Evolutionary conservation across 1,140 invertebrate genomes (phyloP).

Genomic region (Meloidogyne hapla): DNA sequence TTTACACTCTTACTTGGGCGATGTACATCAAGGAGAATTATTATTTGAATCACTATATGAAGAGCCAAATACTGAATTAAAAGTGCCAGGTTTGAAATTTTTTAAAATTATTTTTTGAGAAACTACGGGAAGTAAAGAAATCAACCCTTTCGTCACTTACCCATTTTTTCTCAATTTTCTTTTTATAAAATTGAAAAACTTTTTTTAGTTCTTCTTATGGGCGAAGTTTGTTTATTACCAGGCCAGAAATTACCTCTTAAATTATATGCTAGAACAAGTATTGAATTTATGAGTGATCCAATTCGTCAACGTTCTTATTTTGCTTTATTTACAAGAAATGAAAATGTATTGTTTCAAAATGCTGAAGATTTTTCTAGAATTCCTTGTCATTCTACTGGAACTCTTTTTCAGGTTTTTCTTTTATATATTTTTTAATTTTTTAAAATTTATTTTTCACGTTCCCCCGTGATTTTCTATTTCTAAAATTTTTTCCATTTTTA

Average conservation of each 20-base stretch:
- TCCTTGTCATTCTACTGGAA: slow-evolving; percentile 9
- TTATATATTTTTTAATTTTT: slow-evolving; percentile 12
- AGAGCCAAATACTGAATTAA: slow-evolving; percentile 1
- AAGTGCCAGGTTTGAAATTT: slow-evolving; percentile 16
- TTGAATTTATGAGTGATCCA: slow-evolving; percentile 9
- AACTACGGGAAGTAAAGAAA: too few species aligned
- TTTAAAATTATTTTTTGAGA: too few species aligned
- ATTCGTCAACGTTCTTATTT: slow-evolving; percentile 12
- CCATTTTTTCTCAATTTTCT: too few species aligned
- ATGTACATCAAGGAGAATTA: slow-evolving; percentile 17
- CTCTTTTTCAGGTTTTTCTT: slow-evolving; percentile 23
- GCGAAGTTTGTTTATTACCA: slow-evolving; percentile 20
- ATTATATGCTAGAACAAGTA: neutral
- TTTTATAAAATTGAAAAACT: too few species aligned
- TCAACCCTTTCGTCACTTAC: too few species aligned
- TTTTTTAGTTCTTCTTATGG: neutral
- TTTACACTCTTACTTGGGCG: slow-evolving; percentile 17
- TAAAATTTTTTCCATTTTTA: slow-evolving; percentile 5
- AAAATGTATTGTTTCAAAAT: slow-evolving; percentile 7
- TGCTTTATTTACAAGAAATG: slow-evolving; percentile 10
- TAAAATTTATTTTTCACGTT: neutral
- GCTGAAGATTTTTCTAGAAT: slow-evolving; percentile 11
- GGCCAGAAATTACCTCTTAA: slow-evolving; percentile 23
- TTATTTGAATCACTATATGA: slow-evolving; percentile 2
- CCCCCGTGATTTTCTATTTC: neutral